Evolutionary conservation across 2,797 vertebrate genomes (phyloP).

Genomic region (Orientallactaga sibirica): DNA sequence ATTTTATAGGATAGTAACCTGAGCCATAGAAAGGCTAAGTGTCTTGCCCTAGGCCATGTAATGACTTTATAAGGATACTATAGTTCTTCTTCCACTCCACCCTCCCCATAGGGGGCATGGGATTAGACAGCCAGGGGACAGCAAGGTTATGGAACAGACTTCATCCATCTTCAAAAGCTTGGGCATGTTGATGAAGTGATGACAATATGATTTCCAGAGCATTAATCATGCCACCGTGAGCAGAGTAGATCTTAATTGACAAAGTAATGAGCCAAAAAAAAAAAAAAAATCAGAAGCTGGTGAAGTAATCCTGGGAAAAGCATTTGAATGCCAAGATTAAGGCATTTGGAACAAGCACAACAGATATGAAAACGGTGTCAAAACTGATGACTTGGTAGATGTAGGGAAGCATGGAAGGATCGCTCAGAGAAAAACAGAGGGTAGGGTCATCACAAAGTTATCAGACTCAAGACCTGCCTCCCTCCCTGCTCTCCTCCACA

Average conservation of each 20-base stretch:
- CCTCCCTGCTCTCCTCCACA: not conserved
- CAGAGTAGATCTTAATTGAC: constrained; percentile 7
- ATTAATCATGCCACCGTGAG: not conserved
- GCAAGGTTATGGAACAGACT: not conserved
- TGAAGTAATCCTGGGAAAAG: not conserved
- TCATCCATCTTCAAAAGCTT: not conserved
- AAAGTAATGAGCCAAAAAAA: not conserved
- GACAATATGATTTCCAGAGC: constrained; percentile 13
- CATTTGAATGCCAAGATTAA: not conserved
- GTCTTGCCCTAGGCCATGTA: constrained; percentile 49
- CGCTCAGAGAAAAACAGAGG: not conserved
- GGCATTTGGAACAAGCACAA: not conserved
- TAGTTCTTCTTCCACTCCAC: not conserved
- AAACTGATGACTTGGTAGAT: not conserved
- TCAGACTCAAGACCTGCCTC: not conserved
- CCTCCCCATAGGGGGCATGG: not conserved
- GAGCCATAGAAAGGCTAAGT: constrained; percentile 1
- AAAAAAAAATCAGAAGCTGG: not conserved
- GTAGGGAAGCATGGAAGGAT: not conserved
- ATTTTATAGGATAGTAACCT: constrained; percentile 34
- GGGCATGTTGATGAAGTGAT: not conserved
- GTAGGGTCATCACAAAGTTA: not conserved
- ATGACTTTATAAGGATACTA: not conserved
- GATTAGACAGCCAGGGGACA: not conserved
- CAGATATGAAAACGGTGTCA: not conserved